A percentile compares a stretch with the other conserved stretches of the same genome.
These are phyloP conservation scores for Lampropteryx suffumata DNA, from an alignment of 2,888 invertebrate genomes.

Conservation along the genomic window DNA sequence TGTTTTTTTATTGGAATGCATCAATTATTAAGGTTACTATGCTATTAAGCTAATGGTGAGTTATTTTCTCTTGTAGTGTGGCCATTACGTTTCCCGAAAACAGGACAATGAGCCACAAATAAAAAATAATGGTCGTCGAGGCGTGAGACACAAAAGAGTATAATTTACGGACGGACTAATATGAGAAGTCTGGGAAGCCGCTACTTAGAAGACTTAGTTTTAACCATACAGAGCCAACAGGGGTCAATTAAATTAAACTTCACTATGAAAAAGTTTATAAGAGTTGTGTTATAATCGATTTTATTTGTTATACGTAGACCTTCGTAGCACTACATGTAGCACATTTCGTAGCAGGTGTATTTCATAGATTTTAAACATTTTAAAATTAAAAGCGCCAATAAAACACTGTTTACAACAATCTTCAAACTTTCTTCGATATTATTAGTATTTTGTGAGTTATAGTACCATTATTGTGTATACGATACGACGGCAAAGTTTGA, in stretches of 20 bases:
- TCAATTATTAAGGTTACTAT: conserved; percentile 20
- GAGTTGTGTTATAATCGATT: neutral
- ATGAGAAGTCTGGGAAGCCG: too few relatives aligned
- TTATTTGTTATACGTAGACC: neutral
- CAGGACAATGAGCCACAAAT: conserved; percentile 68
- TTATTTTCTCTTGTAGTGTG: conserved; percentile 53
- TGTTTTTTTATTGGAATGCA: conserved; percentile 7
- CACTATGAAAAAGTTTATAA: neutral
- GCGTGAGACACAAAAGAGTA: conserved; percentile 48
- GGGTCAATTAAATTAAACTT: neutral
- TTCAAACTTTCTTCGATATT: conserved; percentile 20
- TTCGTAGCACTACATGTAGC: neutral
- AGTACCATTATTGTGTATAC: conserved; percentile 41
- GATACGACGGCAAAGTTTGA: conserved; percentile 34
- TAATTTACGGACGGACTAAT: conserved; percentile 37
- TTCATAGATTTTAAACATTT: neutral
- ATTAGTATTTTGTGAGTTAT: conserved; percentile 41
- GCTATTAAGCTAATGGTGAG: conserved; percentile 32
- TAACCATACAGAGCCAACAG: conserved; percentile 10
- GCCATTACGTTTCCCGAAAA: conserved; percentile 28
- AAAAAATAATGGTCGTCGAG: conserved; percentile 65
- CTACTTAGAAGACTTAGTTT: too few relatives aligned
- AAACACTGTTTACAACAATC: conserved; percentile 4
- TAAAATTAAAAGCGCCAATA: conserved; percentile 2
- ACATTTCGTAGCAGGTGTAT: neutral